Evolutionary conservation across 2,113 vertebrate species (phyloP).

Genomic region (Asarcornis scutulata): DNA sequence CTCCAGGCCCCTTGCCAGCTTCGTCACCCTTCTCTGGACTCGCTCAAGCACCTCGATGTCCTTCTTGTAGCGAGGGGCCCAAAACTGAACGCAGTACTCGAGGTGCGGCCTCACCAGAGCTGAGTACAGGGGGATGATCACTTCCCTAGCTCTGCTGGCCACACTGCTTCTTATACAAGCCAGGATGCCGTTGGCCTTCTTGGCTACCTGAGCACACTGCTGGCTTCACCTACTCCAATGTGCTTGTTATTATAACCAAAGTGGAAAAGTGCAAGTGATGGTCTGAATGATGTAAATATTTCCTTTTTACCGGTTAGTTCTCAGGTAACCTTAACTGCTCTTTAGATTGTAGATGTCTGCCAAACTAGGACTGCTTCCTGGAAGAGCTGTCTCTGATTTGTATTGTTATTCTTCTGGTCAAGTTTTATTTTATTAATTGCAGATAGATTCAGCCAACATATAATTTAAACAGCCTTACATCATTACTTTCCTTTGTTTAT

Average conservation of each 20-base stretch:
- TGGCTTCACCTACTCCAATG: background rate
- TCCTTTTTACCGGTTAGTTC: background rate
- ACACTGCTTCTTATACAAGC: no score
- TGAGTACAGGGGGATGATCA: no score
- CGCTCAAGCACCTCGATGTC: no score
- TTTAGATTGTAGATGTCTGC: background rate
- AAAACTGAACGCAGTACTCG: no score
- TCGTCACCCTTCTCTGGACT: no score
- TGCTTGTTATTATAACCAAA: background rate
- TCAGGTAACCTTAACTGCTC: slow-evolving; percentile 17
- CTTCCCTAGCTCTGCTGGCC: no score
- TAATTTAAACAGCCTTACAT: background rate
- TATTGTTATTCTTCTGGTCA: background rate
- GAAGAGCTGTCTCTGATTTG: background rate
- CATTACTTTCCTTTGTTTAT: background rate
- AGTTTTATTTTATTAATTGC: slow-evolving; percentile 49
- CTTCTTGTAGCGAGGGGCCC: no score
- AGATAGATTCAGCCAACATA: background rate
- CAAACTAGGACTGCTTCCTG: background rate
- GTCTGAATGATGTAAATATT: background rate
- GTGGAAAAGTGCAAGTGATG: background rate
- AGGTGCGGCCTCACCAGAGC: no score
- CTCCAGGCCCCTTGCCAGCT: no score
- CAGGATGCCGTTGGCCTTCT: no score
- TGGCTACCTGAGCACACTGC: no score